Evolutionary conservation across 2,888 invertebrate species (phyloP), one percentile per base, ranked within the genome.

Genomic region (Tineola bisselliella): DNA sequence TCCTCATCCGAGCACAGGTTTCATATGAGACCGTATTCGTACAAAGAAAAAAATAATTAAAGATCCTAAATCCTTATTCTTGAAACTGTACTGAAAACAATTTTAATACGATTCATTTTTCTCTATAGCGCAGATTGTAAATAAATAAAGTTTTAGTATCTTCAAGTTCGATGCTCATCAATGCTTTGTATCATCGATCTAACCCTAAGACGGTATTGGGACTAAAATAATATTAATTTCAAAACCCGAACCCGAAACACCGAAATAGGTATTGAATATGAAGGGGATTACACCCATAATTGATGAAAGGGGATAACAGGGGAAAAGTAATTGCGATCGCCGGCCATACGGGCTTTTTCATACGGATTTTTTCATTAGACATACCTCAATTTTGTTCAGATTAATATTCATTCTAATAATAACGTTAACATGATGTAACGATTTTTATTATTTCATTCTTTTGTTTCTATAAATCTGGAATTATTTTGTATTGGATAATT

Each of bases 281-380:
- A 48, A 48, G 48, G 48, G 48, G 48, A 48, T 48, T 48, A 48
- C 17, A 17, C 48, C 48, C 48, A 17, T 48, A 48, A 48, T 48
- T 48, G 48, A 48, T 48, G 48, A 48, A 48, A 48, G 48, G n/a
- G 48, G 48, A 48, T 48, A 48, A 48, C 48, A 48, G 48, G 48
- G 6, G 17, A 13, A 15, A 48, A 48, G 48, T 48, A 48, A 48
- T 48, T 48, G 48, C 48, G 48, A 48, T 48, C 15, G 48, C 15
- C n/a, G 48, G 48, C 8, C 48, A 48, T 13, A 48, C 48, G 3
- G 48, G 3, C 4, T 13, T 43, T 48, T 48, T 48, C 17, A 48
- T 48, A n/a, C 17, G 48, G 38, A 10, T 38, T 38, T 38, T 38
- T 38, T n/a, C 10, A 38, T 38, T 38, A 38, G 38, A 38, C 2